Conservation (phyloP, 2,113 vertebrate species). For the Misgurnus anguillicaudatus region DNA sequence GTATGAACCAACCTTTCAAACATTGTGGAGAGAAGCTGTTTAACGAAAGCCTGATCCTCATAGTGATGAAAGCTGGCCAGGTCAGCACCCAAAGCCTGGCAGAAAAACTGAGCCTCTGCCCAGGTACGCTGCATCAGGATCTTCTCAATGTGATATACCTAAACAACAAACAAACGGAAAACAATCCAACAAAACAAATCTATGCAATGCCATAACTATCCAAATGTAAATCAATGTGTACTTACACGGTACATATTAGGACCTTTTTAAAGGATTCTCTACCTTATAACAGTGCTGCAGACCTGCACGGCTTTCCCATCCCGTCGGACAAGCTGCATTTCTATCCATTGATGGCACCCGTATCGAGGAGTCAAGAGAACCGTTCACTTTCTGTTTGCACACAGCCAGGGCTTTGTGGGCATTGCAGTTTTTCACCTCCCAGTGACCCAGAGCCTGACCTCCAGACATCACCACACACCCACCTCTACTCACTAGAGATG, state of each 20-base stretch:
- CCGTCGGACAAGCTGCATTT: conserved; percentile 77
- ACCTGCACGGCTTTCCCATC: conserved; percentile 83
- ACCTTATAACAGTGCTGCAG: conserved; percentile 90
- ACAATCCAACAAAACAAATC: not conserved
- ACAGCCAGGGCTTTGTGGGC: conserved; percentile 84
- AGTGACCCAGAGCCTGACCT: conserved; percentile 77
- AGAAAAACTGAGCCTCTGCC: conserved; percentile 89
- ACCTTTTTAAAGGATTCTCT: too few relatives aligned
- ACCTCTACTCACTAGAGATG: conserved; percentile 73
- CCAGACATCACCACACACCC: conserved; percentile 87
- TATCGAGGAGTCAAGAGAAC: conserved; percentile 58
- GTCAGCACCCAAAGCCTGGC: conserved; percentile 88
- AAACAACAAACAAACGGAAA: conserved; percentile 10
- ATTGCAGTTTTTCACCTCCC: conserved; percentile 92
- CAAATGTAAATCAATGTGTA: too few relatives aligned
- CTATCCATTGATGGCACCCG: conserved; percentile 71
- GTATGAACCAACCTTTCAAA: conserved; percentile 82
- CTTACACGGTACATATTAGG: too few relatives aligned
- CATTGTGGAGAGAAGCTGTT: conserved; percentile 81
- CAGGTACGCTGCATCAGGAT: conserved; percentile 90
- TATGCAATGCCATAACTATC: not conserved
- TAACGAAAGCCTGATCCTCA: conserved; percentile 88
- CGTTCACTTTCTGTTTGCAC: conserved; percentile 81
- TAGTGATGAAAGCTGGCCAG: conserved; percentile 90
- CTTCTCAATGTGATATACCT: conserved; percentile 95